Base-by-base conservation (phyloP, 2,888 invertebrate genomes). In the Sinodicranocentrus sp. region DNA sequence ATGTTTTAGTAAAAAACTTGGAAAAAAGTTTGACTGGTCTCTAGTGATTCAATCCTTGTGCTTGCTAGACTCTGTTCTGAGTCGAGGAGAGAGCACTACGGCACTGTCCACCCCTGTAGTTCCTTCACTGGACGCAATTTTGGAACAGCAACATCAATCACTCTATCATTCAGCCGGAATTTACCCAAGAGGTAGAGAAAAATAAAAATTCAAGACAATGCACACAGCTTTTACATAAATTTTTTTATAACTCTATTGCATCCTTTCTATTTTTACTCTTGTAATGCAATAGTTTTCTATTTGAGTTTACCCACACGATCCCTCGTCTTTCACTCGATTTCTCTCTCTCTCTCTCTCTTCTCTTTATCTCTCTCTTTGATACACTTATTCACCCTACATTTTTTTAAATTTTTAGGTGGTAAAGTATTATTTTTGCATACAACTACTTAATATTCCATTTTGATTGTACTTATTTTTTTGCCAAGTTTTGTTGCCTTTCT, bases 21-120 rank as follows among this genome's bases (percentile, higher is more conserved):
- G 57, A 71, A 80, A 39, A 72, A 80, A 67, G 80, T 72, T 73
- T 80, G 80, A 80, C 65, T 80, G 79, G 79, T 79, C 71, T 79
- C 48, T 80, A 80, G 80, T 73, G 72, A 73, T 80, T 80, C 80
- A 72, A 65, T 80, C 80, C 80, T 80, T 80, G 80, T 80, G 80
- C 80, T 80, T 80, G 80, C 23, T 80, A 88, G 88, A 88, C 88
- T 88, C 88, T 75, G 86, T 88, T 84, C 84, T 88, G 87, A 88
- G 88, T 88, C 88, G 87, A 77, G 88, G 87, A 87, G 88, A 88
- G 88, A 88, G 88, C 85, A 88, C 88, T 85, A 88, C 88, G 86
- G 88, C 88, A 87, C 87, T 87, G 84, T 88, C 88, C 86, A 87
- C 88, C 86, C 87, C 87, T 80, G 85, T 88, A 87, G 86, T 87